Conservation (phyloP, 2,113 vertebrate species). For the Varanus salvator region DNA sequence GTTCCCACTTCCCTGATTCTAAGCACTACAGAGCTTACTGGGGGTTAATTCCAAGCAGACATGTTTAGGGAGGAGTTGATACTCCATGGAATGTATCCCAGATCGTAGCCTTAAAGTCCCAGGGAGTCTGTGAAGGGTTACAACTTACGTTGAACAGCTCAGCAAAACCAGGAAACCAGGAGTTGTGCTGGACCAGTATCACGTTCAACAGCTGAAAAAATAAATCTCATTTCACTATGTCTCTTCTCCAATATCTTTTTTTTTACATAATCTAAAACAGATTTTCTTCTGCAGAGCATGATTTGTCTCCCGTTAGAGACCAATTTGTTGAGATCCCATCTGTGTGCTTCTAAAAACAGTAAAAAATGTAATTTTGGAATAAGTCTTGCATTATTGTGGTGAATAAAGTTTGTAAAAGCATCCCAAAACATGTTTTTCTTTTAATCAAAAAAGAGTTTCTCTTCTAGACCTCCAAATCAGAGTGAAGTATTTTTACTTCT, state of each 20-base stretch:
- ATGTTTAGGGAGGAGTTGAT: background rate
- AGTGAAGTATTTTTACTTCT: background rate
- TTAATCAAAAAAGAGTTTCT: conserved; percentile 1
- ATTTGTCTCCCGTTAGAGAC: conserved; percentile 65
- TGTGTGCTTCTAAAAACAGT: conserved; percentile 68
- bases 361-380: conserved; percentile 65
- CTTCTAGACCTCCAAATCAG: background rate
- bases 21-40: no score
- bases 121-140: background rate
- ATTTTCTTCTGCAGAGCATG: conserved; percentile 58
- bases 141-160: background rate
- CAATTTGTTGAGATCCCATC: conserved; percentile 64
- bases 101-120: no score
- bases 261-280: conserved; percentile 58
- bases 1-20: background rate
- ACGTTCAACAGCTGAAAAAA: conserved; percentile 27
- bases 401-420: conserved; percentile 51
- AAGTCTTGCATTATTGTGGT: conserved; percentile 58
- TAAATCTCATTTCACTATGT: conserved; percentile 32
- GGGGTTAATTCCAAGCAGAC: background rate
- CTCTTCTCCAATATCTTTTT: conserved; percentile 34
- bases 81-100: background rate
- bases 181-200: rapidly evolving
- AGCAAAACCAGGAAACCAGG: conserved; percentile 16
- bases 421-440: conserved; percentile 36